Base-by-base conservation (phyloP, 2,797 vertebrate genomes). In the Urophycis tenuis region DNA sequence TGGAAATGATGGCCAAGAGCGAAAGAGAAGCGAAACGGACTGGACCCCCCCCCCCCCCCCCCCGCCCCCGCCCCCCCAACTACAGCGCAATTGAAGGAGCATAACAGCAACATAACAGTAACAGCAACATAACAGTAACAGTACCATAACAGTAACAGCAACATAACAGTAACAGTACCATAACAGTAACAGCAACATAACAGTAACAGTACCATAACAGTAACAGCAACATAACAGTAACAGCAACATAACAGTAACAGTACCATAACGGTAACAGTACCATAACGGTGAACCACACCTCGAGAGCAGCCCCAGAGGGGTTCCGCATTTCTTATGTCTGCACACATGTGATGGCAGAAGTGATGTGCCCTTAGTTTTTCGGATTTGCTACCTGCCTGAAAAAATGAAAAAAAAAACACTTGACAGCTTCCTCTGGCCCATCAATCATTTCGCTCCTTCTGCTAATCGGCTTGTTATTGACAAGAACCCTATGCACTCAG, bases 391-490 rank as follows among this genome's bases (percentile, higher is more conserved):
- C 64, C 34, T 22, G 74, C 33, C 78, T 79, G 78, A 82, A 79
- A 87, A 71, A 72, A 22, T 8, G 6, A 9, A 36, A 36, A 36
- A 4, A 4, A 4, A 4, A 36, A 36, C 78, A 33, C 49, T 79
- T 74, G 78, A 76, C 75, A 80, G 70, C 80, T 84, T 71, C 71
- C 35, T n/a, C 80, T 81, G 79, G 82, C 86, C 76, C 75, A 78
- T 80, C 77, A 75, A 78, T 86, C 81, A 83, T 69, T 69, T 77
- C 75, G 73, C 69, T 81, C 85, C 85, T 86, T 88, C 81, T 78
- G n/a, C 12, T 83, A 81, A 91, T 78, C 72, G 64, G 29, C 78
- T 91, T 88, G 84, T 76, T 49, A 90, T 89, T 82, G 87, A 89
- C 80, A 77, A 36, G 83, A 87, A 84, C 88, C 85, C 82, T 83